A percentile compares a stretch with the other conserved stretches of the same genome.
Evolutionary conservation across 1,140 invertebrate genomes (phyloP).

Genomic region (Heliconius hewitsoni): DNA sequence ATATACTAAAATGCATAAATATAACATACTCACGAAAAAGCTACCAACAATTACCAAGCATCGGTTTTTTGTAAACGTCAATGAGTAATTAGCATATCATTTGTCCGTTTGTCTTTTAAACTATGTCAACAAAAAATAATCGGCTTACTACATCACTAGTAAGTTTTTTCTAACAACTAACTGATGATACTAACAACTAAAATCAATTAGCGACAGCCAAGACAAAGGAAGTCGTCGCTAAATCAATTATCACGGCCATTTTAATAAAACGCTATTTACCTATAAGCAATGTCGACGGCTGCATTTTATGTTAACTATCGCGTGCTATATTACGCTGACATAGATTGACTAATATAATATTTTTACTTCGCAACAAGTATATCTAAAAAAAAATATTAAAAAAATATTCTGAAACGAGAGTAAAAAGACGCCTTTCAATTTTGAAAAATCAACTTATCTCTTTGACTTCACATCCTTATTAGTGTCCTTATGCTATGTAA

Average conservation of each 20-base stretch:
- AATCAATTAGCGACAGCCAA: not conserved
- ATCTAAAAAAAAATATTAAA: too few species aligned
- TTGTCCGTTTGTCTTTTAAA: not conserved
- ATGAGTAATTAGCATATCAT: not conserved
- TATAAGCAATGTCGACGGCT: not conserved
- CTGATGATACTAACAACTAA: not conserved
- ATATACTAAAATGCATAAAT: not conserved
- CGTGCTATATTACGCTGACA: not conserved
- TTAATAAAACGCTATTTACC: slow-evolving; percentile 2
- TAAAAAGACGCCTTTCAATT: too few species aligned
- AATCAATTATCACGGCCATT: slow-evolving; percentile 4
- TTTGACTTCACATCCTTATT: too few species aligned
- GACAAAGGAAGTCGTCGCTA: slow-evolving; percentile 10
- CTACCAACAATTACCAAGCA: not conserved
- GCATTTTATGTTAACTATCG: not conserved
- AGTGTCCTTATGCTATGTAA: too few species aligned
- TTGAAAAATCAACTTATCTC: too few species aligned
- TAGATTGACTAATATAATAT: not conserved
- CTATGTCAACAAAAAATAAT: slow-evolving; percentile 1
- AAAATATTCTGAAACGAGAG: too few species aligned
- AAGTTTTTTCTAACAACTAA: not conserved
- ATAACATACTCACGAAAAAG: not conserved
- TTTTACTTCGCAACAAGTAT: too few species aligned
- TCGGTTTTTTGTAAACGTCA: not conserved
- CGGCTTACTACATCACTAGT: not conserved